Conservation (phyloP, 1,140 invertebrate genomes). For the Leptonema lineaticorne region DNA sequence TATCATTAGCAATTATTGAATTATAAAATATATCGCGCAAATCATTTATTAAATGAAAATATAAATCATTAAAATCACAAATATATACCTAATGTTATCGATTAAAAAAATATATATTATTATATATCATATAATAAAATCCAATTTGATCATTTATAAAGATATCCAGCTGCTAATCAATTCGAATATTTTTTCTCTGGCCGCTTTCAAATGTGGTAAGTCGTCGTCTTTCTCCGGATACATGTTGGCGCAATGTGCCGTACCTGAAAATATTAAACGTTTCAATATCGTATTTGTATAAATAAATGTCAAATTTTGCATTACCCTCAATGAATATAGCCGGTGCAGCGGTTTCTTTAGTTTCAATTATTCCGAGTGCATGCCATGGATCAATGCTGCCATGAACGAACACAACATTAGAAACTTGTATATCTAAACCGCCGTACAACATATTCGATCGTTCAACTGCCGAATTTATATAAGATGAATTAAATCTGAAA, state of each 20-base stretch:
- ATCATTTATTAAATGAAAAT: too few species aligned
- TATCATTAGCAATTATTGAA: too few species aligned
- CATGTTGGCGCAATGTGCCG: slow-evolving; percentile 81
- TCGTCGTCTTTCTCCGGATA: slow-evolving; percentile 68
- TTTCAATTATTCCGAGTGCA: slow-evolving; percentile 70
- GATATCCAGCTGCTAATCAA: not conserved
- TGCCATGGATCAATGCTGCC: slow-evolving; percentile 95
- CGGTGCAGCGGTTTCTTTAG: slow-evolving; percentile 59
- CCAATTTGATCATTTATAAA: not conserved
- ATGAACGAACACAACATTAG: slow-evolving; percentile 83
- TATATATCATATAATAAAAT: too few species aligned
- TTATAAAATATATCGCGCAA: too few species aligned
- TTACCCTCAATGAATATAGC: slow-evolving; percentile 74
- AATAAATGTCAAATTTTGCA: slow-evolving; percentile 10
- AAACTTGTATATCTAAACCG: slow-evolving; percentile 67
- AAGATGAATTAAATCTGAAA: slow-evolving; percentile 59
- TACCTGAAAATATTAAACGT: slow-evolving; percentile 59
- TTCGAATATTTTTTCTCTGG: slow-evolving; percentile 49
- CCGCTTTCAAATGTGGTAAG: slow-evolving; percentile 61
- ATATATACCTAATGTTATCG: too few species aligned
- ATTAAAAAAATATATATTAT: too few species aligned
- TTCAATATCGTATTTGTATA: slow-evolving; percentile 25
- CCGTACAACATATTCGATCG: slow-evolving; percentile 83
- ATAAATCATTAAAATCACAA: too few species aligned
- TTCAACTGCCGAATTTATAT: slow-evolving; percentile 63